Evolutionary conservation across 64 coral and sea anemone genomes (phyloP).

Genomic region (Montipora foliosa): DNA sequence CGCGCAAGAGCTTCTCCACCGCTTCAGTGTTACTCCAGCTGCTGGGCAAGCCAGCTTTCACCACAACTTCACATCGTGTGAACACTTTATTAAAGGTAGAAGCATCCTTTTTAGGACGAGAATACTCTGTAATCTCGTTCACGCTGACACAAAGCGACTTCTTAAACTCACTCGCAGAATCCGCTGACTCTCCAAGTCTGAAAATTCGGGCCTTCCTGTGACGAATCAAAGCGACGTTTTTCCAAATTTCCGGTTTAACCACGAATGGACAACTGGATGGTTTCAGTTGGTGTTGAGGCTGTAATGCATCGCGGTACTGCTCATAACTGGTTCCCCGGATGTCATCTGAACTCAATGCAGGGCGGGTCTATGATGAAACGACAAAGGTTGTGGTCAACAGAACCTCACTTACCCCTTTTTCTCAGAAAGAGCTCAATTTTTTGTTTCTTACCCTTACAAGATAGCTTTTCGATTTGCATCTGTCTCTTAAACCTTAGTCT

Average conservation of each 20-base stretch:
- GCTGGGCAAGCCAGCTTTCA: constrained; percentile 50
- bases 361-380: constrained; percentile 60
- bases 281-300: constrained; percentile 13
- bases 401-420: background rate
- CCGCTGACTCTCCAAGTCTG: background rate
- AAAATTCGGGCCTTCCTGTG: constrained; percentile 66
- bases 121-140: constrained; percentile 80
- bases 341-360: constrained; percentile 53
- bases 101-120: constrained; percentile 71
- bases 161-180: constrained; percentile 31
- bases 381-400: background rate
- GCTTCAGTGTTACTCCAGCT: constrained; percentile 54
- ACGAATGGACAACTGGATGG: constrained; percentile 36
- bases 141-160: constrained; percentile 47
- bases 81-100: constrained; percentile 78
- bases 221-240: constrained; percentile 81
- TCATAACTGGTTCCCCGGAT: constrained; percentile 76
- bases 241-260: constrained; percentile 78
- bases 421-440: no score
- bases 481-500: no score
- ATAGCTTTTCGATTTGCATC: no score
- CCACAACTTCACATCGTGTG: constrained; percentile 73
- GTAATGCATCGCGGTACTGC: constrained; percentile 61
- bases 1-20: constrained; percentile 66
- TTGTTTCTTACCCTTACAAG: no score